Evolutionary conservation across 2,888 invertebrate genomes (phyloP).

Genomic region (Caenorhabditis drosophilae): DNA sequence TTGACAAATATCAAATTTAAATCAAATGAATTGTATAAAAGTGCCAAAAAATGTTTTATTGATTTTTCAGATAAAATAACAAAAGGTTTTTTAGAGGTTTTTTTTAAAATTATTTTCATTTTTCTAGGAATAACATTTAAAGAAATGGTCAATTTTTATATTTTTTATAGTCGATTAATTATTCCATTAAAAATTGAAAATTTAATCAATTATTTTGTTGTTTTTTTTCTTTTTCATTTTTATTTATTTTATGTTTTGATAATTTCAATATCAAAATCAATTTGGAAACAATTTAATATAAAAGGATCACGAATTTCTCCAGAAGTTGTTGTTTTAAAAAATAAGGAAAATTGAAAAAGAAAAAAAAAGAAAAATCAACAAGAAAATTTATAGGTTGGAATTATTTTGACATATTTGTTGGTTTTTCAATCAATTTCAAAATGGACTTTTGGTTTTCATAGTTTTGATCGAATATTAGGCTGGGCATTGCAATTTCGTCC

Average conservation of each 20-base stretch:
- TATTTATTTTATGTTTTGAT: constrained; percentile 26
- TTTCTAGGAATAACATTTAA: constrained; percentile 25
- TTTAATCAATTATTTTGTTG: constrained; percentile 12
- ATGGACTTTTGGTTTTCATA: constrained; percentile 13
- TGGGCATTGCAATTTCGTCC: constrained; percentile 34
- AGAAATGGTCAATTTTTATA: constrained; percentile 15
- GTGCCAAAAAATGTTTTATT: too few species aligned
- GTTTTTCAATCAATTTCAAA: constrained; percentile 26
- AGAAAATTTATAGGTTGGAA: constrained; percentile 1
- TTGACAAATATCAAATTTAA: too few species aligned
- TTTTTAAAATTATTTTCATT: too few species aligned
- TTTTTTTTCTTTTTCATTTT: constrained; percentile 27
- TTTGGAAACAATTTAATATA: constrained; percentile 20
- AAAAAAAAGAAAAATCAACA: not conserved
- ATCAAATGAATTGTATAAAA: too few species aligned
- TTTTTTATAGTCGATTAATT: constrained; percentile 6
- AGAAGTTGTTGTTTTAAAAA: constrained; percentile 7
- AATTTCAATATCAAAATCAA: constrained; percentile 10
- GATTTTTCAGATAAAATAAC: too few species aligned
- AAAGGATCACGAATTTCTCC: constrained; percentile 18
- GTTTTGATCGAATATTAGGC: constrained; percentile 16
- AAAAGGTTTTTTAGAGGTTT: too few species aligned
- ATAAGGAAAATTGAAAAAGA: constrained; percentile 5
- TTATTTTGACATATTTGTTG: constrained; percentile 25
- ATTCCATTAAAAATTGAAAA: constrained; percentile 14